Conservation (phyloP, 2,113 vertebrate genomes). For the Tupaia chinensis region DNA sequence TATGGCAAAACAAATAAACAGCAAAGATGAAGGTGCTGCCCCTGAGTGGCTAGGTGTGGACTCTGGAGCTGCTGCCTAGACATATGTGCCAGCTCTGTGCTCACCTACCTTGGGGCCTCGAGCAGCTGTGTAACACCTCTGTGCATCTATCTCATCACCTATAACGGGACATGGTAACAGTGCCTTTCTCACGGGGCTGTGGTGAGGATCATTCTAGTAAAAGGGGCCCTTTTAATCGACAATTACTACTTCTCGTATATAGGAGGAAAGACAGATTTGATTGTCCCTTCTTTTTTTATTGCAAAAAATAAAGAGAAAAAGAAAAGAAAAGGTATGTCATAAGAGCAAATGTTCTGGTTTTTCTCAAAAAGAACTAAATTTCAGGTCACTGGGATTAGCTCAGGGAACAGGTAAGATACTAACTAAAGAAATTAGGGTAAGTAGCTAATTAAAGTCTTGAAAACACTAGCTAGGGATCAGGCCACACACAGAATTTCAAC, state of each 20-base stretch:
- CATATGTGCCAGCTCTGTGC: neutral
- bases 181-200: neutral
- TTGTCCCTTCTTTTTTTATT: neutral
- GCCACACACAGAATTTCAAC: neutral
- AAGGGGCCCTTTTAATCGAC: neutral
- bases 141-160: neutral
- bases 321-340: neutral
- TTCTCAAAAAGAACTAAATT: slow-evolving; percentile 32
- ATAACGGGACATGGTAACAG: neutral
- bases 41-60: neutral
- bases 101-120: neutral
- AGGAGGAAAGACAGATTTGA: neutral
- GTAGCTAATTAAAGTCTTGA: slow-evolving; percentile 65
- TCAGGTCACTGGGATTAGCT: slow-evolving; percentile 56
- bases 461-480: neutral
- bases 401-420: slow-evolving; percentile 16
- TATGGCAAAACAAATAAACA: too few relatives aligned
- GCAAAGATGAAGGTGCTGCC: neutral
- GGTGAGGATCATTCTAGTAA: neutral
- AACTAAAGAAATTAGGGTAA: slow-evolving; percentile 72
- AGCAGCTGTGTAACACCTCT: slow-evolving; percentile 1
- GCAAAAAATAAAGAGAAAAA: neutral
- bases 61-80: neutral
- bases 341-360: slow-evolving; percentile 39
- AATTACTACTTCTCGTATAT: neutral